Base-by-base conservation (phyloP, 2,888 invertebrate genomes). In the Lomographa bimaculata region DNA sequence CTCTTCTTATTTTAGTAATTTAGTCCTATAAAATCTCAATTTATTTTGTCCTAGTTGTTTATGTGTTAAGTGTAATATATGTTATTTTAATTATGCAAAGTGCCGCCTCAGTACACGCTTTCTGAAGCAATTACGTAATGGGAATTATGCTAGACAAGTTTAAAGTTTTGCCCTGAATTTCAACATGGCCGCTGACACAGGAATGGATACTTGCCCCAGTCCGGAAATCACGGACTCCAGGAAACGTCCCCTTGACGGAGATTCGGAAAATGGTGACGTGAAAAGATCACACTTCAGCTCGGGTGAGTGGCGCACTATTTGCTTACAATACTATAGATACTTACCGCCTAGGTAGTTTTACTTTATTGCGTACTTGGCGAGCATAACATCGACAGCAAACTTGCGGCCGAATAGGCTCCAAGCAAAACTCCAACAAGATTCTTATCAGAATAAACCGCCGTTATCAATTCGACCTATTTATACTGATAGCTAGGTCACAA, bases 181-280 rank as follows among this genome's bases (percentile, higher is more conserved):
- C 92, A 94, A 94, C 91, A 96, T 96, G 95, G 96, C 95, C 92
- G 95, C 95, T 90, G 96, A 96, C 91, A 94, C 95, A 92, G 94
- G 94, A 92, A 96, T 96, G 95, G 96, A 96, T 92, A 95, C 96
- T 92, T 96, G 96, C 92, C 94, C 96, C 89, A 96, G 96, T 92
- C 96, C 96, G 90, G 96, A 96, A 92, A 95, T 95, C 89, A 92
- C 93, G 80, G 96, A 96, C 91, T 96, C 96, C 89, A 93, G 96
- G 90, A 96, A 96, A 91, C 93, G 96, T 86, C 96, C 96, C 70
- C 92, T 95, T 75, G 96, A 96, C 90, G 93, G 93, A 62, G 96
- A 96, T 90, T 93, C 93, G 69, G 96, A 96, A 90, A 95, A 95
- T 91, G 95, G 95, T 79, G 94, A 95, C 80, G 94, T 94, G 71